Base-by-base conservation (phyloP, 2,797 vertebrate genomes). In the Chrysocyon brachyurus region DNA sequence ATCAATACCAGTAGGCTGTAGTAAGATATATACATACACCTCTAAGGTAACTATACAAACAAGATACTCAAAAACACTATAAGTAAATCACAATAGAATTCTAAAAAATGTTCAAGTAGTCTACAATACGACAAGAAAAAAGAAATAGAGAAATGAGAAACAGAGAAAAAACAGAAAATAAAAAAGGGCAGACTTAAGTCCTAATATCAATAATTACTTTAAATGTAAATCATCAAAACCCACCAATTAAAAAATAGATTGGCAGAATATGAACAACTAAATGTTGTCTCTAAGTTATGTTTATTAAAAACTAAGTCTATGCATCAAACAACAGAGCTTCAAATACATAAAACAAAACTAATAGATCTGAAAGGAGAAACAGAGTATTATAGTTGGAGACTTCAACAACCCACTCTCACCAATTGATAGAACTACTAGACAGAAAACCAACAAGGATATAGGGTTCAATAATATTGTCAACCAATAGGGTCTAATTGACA, bases 161-260 rank as follows among this genome's bases (percentile, higher is more conserved):
- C 24, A 78, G 40, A 90, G 64, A 66, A 87, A 5, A 78, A n/a
- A 40, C 57, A 75, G 56, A 90, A 61, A 68, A 52, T 28, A 54
- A 66, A 72, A 96, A 87, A 77, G 63, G 68, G 14, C 31, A 82
- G 46, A 72, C 19, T 54, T 87, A 84, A 72, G 28, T 73, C 21
- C 77, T 19, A 40, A 78, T 7, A 83, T n/a, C 22, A 90, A 90
- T 57, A 63, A 93, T 87, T 90, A 75, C 54, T 77, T 86, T 57
- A 91, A 33, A 77, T 72, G 26, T 52, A 72, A 84, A 78, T 88
- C 36, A 78, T 54, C 36, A 84, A 91, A 78, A 90, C 31, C 57
- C 3, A 72, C 31, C 81, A 93, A 66, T 66, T 64, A 81, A 91
- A 79, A 73, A 40, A 22, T 8, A 78, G 12, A 78, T 57, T 84